Evolutionary conservation across 2,797 vertebrate genomes (phyloP).

Genomic region (Odontamblyopus lacepedii): DNA sequence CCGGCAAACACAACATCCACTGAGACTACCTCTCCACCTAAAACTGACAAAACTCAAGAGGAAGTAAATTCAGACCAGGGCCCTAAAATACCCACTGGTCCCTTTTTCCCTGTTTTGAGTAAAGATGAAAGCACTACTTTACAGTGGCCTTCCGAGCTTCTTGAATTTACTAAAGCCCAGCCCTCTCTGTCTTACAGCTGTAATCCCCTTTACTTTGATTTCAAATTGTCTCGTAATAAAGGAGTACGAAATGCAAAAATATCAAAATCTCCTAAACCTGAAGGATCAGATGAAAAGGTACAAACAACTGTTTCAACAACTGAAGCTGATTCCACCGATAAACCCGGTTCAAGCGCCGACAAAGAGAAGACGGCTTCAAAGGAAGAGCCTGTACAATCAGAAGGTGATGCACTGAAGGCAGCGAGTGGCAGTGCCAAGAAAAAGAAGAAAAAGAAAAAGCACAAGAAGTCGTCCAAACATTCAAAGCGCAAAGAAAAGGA

Average conservation of each 20-base stretch:
- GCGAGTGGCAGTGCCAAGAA: conserved; percentile 68
- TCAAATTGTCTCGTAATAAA: conserved; percentile 94
- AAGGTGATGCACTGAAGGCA: conserved; percentile 67
- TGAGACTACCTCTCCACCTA: conserved; percentile 39
- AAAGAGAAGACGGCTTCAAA: conserved; percentile 66
- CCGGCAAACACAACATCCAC: conserved; percentile 29
- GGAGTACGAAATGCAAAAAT: conserved; percentile 65
- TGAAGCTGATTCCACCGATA: conserved; percentile 41
- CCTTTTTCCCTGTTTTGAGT: conserved; percentile 94
- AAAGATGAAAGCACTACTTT: conserved; percentile 96
- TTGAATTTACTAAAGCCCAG: conserved; percentile 92
- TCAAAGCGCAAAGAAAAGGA: conserved; percentile 85
- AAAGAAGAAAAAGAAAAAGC: conserved; percentile 99
- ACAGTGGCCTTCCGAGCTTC: conserved; percentile 98
- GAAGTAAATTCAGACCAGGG: conserved; percentile 71
- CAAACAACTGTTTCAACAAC: conserved; percentile 57
- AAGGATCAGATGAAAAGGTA: conserved; percentile 64
- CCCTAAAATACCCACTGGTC: conserved; percentile 87
- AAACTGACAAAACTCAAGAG: conserved; percentile 62
- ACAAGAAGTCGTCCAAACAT: conserved; percentile 91
- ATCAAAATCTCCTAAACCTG: conserved; percentile 63
- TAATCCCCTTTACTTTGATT: conserved; percentile 98
- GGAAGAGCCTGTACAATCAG: conserved; percentile 53
- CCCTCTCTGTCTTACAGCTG: conserved; percentile 96
- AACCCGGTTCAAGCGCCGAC: conserved; percentile 55